Conservation (phyloP, 2,797 vertebrate genomes). For the Lutra lutra region DNA sequence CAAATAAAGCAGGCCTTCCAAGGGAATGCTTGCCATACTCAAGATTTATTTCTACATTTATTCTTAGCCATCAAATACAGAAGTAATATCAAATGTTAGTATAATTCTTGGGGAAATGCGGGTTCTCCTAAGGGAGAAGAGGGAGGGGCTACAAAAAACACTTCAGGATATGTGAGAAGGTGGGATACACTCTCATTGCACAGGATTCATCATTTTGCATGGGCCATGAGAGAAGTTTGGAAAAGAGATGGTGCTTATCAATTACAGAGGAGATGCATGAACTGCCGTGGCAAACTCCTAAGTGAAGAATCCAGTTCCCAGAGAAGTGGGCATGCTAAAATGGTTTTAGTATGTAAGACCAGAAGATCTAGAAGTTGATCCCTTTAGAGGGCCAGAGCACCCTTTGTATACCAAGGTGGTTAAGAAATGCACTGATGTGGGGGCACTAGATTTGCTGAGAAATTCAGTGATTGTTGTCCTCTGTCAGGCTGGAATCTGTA, state of each 20-base stretch:
- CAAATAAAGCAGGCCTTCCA: not conserved
- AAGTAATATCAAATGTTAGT: not conserved
- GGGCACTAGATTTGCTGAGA: not conserved
- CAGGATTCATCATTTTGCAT: not conserved
- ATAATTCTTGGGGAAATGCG: not conserved
- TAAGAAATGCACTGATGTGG: not conserved
- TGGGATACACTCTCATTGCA: not conserved
- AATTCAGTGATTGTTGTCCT: not conserved
- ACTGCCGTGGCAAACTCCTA: not conserved
- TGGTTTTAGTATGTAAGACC: not conserved
- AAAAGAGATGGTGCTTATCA: not conserved
- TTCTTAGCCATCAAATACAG: not conserved
- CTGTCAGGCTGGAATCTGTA: not conserved
- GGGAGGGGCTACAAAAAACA: not conserved
- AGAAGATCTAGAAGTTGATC: not conserved
- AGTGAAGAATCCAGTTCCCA: not conserved
- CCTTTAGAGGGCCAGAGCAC: not conserved
- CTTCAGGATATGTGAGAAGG: not conserved
- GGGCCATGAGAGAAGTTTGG: not conserved
- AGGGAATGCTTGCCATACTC: not conserved
- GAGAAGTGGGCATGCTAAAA: not conserved
- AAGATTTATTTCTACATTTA: not conserved
- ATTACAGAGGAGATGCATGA: not conserved
- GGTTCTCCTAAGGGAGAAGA: not conserved
- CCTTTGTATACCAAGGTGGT: not conserved